These are phyloP conservation scores for Dysmachus trigonus DNA, from an alignment of 2,888 invertebrate genomes.

Conservation along the genomic window DNA sequence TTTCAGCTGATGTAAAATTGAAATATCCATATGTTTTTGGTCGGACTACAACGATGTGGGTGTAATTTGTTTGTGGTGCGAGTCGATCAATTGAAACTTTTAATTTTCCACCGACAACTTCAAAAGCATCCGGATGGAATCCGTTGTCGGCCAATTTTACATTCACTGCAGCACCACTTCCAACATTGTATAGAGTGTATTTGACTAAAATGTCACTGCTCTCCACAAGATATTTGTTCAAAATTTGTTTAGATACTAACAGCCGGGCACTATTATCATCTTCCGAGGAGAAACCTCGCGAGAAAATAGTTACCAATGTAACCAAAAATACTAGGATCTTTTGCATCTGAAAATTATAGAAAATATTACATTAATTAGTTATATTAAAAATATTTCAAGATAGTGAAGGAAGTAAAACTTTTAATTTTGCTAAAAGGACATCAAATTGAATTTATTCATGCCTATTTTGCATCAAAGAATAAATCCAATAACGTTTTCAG, in stretches of 20 bases:
- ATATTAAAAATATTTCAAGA: not conserved
- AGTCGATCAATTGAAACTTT: constrained; percentile 86
- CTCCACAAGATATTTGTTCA: constrained; percentile 96
- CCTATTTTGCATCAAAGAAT: too few relatives aligned
- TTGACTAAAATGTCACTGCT: constrained; percentile 95
- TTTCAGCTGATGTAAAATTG: constrained; percentile 96
- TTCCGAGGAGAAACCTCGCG: constrained; percentile 60
- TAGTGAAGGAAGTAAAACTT: too few relatives aligned
- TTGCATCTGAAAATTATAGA: constrained; percentile 48
- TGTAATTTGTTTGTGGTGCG: constrained; percentile 91
- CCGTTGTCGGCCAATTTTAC: constrained; percentile 87
- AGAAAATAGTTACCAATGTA: constrained; percentile 31
- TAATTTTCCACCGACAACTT: constrained; percentile 86
- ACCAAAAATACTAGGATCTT: constrained; percentile 46
- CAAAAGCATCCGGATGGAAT: constrained; percentile 92
- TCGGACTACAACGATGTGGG: constrained; percentile 90
- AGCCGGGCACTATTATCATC: constrained; percentile 83
- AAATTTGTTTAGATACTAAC: constrained; percentile 90
- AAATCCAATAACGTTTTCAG: too few relatives aligned
- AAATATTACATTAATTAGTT: not conserved
- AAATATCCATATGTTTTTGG: constrained; percentile 93
- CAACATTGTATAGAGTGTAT: constrained; percentile 94
- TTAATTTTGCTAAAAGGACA: too few relatives aligned
- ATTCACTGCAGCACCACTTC: constrained; percentile 87
- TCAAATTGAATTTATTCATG: too few relatives aligned